These are phyloP conservation scores for Pteria penguin DNA, from an alignment of 2,888 invertebrate genomes.

Conservation along the genomic window DNA sequence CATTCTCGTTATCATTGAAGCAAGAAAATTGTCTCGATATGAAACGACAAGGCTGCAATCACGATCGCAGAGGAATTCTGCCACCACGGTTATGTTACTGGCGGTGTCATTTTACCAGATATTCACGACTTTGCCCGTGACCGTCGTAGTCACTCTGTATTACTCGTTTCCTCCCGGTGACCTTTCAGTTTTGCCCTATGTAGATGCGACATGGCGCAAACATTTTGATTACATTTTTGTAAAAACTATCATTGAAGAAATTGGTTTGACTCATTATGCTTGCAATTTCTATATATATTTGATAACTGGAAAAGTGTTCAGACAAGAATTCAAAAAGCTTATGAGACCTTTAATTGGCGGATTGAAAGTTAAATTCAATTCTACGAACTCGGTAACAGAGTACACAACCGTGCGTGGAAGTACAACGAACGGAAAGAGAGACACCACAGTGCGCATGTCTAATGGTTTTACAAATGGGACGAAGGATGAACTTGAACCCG, in stretches of 20 bases:
- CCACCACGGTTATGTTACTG: constrained; percentile 78
- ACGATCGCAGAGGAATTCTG: constrained; percentile 65
- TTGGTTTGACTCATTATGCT: constrained; percentile 78
- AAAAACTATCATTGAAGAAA: constrained; percentile 69
- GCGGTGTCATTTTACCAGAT: constrained; percentile 78
- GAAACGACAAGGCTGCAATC: constrained; percentile 62
- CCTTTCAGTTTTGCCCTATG: constrained; percentile 44
- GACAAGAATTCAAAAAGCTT: constrained; percentile 72
- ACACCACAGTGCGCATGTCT: constrained; percentile 57
- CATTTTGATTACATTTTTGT: constrained; percentile 68
- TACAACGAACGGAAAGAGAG: constrained; percentile 48
- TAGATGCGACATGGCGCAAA: constrained; percentile 57
- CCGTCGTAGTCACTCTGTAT: constrained; percentile 71
- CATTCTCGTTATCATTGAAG: constrained; percentile 76
- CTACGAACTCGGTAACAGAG: constrained; percentile 52
- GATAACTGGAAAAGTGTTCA: constrained; percentile 77
- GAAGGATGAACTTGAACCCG: constrained; percentile 11
- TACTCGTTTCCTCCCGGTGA: constrained; percentile 65
- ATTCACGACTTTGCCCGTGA: constrained; percentile 76
- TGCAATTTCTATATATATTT: constrained; percentile 79
- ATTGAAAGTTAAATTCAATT: constrained; percentile 50
- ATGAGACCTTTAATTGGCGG: constrained; percentile 47
- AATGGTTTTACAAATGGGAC: constrained; percentile 39
- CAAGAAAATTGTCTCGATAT: constrained; percentile 64
- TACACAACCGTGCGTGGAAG: constrained; percentile 62